Evolutionary conservation across 2,797 vertebrate genomes (phyloP).

Genomic region (Bradypodion ventrale): DNA sequence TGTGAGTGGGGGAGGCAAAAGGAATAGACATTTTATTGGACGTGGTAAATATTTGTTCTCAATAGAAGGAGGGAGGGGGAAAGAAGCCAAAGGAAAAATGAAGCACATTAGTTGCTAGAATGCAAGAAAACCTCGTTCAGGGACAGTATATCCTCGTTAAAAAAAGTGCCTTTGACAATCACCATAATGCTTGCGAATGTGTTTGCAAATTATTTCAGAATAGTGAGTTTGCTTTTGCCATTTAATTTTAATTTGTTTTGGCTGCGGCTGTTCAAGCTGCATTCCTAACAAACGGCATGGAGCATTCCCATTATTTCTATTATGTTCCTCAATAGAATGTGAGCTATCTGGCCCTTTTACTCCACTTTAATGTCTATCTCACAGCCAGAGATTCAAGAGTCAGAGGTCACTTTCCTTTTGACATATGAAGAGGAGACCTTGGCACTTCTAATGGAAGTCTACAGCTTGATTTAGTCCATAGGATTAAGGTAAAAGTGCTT

Average conservation of each 20-base stretch:
- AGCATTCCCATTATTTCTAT: conserved; percentile 72
- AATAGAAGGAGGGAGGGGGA: conserved; percentile 54
- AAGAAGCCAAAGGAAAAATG: conserved; percentile 64
- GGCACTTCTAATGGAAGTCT: conserved; percentile 44
- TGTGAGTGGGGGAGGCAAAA: conserved; percentile 29
- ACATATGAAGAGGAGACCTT: conserved; percentile 49
- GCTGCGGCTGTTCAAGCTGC: conserved; percentile 70
- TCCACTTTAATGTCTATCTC: conserved; percentile 49
- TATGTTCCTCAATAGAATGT: conserved; percentile 69
- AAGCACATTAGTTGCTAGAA: conserved; percentile 51
- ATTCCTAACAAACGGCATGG: conserved; percentile 70
- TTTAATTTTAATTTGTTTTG: conserved; percentile 71
- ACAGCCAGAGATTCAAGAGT: conserved; percentile 37
- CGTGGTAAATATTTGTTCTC: conserved; percentile 65
- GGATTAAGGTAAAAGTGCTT: neutral
- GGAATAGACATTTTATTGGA: conserved; percentile 60
- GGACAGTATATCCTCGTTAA: conserved; percentile 70
- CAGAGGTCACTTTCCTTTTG: conserved; percentile 42
- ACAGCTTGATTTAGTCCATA: conserved; percentile 35
- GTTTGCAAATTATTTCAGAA: conserved; percentile 71
- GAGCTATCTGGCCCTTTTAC: conserved; percentile 67
- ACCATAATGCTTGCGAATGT: conserved; percentile 59
- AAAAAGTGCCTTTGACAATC: conserved; percentile 55
- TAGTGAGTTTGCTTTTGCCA: conserved; percentile 68
- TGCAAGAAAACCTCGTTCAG: conserved; percentile 65